Percentiles rank a stretch among this genome's conserved stretches.
Conservation (phyloP, 2,797 vertebrate species). For the Vireo griseus region DNA sequence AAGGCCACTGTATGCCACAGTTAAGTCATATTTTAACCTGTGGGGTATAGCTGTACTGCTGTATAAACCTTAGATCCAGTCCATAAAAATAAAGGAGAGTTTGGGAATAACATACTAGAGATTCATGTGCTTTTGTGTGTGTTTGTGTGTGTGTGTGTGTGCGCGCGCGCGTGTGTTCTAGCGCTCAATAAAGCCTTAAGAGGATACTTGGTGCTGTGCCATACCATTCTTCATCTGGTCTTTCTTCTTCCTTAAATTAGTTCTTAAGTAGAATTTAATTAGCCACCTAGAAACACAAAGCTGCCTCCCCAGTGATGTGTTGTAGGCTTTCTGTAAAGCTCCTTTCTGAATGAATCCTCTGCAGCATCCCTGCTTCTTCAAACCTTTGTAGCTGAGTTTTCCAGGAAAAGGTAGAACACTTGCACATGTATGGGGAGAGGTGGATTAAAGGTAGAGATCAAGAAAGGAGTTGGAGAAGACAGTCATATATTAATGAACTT, state of each 20-base stretch:
- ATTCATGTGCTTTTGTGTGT: neutral
- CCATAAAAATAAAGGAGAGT: neutral
- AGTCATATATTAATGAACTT: neutral
- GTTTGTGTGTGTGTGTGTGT: too few species aligned
- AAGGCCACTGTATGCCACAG: neutral
- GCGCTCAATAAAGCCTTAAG: neutral
- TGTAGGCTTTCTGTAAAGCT: neutral
- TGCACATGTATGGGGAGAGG: neutral
- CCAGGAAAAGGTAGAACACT: neutral
- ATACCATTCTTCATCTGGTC: neutral
- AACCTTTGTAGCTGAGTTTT: neutral
- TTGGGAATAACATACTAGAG: neutral
- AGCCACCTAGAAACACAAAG: neutral
- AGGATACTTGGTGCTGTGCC: neutral
- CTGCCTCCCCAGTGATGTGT: neutral
- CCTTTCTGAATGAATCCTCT: neutral
- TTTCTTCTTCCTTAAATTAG: neutral
- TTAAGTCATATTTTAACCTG: neutral
- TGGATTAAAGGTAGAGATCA: neutral
- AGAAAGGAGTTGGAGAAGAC: neutral
- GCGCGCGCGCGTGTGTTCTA: neutral
- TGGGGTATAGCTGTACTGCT: neutral
- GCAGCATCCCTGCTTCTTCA: neutral
- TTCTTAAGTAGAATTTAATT: neutral
- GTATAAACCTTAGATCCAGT: neutral